Conservation (phyloP, 2,797 vertebrate genomes). For the Platyrinchus mystaceus region DNA sequence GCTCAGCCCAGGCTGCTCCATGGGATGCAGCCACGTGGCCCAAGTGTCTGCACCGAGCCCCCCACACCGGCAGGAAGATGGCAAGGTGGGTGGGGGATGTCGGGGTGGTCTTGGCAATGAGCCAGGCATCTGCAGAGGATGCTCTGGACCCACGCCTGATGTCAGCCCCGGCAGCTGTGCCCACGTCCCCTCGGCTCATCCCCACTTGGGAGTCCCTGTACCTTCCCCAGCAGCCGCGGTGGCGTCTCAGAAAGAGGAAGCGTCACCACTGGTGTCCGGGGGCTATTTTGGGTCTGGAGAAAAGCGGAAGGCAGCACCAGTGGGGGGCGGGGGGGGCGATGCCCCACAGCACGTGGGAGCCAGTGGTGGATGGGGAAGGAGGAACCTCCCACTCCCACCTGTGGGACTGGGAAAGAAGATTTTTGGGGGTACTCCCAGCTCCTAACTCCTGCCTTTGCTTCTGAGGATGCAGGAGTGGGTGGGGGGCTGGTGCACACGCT, state of each 20-base stretch:
- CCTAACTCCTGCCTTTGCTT: neutral
- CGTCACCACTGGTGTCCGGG: accelerated
- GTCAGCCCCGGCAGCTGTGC: neutral
- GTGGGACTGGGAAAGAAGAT: neutral
- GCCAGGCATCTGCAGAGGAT: neutral
- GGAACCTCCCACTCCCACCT: neutral
- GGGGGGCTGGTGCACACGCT: accelerated
- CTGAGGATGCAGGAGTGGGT: accelerated
- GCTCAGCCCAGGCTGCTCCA: neutral
- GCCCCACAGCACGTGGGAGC: neutral
- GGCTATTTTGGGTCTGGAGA: slow-evolving; percentile 14
- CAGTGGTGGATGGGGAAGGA: neutral
- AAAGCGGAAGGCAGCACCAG: slow-evolving; percentile 27
- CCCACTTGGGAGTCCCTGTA: neutral
- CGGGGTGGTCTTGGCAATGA: neutral
- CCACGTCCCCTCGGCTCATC: neutral
- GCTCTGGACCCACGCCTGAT: neutral
- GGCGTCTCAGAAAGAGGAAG: slow-evolving; percentile 26
- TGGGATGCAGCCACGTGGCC: neutral
- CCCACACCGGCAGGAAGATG: accelerated
- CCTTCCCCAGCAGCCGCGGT: neutral
- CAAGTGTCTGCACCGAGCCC: accelerated
- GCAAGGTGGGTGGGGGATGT: accelerated
- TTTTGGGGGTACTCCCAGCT: accelerated
- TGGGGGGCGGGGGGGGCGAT: accelerated